A percentile compares a stretch with the other conserved stretches of the same genome.
These are phyloP conservation scores for Pempheris klunzingeri DNA, from an alignment of 2,797 vertebrate genomes.

Conservation along the genomic window DNA sequence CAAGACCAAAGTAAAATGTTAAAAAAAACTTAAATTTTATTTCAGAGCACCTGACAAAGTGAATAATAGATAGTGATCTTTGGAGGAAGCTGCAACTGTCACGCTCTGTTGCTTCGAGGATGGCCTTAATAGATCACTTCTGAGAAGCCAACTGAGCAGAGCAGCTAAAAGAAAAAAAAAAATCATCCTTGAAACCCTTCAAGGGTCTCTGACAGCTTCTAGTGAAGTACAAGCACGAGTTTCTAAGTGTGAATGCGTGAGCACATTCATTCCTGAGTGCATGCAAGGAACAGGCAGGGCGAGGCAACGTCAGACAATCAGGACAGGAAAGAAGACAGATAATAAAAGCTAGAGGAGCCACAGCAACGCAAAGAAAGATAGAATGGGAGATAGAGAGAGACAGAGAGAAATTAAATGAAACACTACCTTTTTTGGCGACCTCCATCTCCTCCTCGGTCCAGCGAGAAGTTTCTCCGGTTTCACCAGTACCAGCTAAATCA, in stretches of 20 bases:
- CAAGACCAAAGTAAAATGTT: slow-evolving; percentile 16
- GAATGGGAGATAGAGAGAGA: slow-evolving; percentile 7
- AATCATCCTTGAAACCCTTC: slow-evolving; percentile 10
- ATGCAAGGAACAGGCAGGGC: slow-evolving; percentile 38
- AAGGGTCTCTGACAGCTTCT: slow-evolving; percentile 40
- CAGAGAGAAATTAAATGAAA: slow-evolving; percentile 45
- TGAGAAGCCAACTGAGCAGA: slow-evolving; percentile 38
- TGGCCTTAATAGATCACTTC: slow-evolving; percentile 47
- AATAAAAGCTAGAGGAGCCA: slow-evolving; percentile 17
- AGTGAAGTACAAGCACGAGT: slow-evolving; percentile 34
- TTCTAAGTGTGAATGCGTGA: slow-evolving; percentile 32
- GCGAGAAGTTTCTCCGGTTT: slow-evolving; percentile 97
- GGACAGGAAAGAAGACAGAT: slow-evolving; percentile 24
- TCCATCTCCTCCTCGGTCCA: slow-evolving; percentile 99
- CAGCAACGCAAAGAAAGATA: slow-evolving; percentile 10
- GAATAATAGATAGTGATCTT: slow-evolving; percentile 68
- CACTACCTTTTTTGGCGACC: slow-evolving; percentile 98
- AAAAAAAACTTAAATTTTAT: not conserved
- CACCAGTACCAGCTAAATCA: slow-evolving; percentile 90
- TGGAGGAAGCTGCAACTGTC: slow-evolving; percentile 35
- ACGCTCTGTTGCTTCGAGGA: slow-evolving; percentile 38
- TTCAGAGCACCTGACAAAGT: slow-evolving; percentile 7
- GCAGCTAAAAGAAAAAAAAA: slow-evolving; percentile 3
- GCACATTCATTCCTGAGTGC: slow-evolving; percentile 30
- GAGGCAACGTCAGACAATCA: slow-evolving; percentile 56